phyloP scores from a whole-genome alignment of 2,113 vertebrate species.

The Erpornis zantholeuca region DNA sequence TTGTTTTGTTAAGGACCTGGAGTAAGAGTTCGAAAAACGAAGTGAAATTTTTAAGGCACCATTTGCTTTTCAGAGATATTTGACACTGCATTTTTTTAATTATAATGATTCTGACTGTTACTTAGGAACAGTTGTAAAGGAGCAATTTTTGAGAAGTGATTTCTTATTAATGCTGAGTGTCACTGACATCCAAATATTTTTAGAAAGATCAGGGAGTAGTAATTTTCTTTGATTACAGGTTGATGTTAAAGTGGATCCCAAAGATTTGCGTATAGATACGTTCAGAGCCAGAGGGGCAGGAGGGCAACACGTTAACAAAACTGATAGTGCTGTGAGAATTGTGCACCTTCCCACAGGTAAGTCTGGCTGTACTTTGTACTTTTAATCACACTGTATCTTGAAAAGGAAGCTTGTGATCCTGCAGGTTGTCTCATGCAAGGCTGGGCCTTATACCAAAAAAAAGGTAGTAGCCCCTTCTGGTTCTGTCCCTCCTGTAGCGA shows the following conservation, averaged over 20 bases:
- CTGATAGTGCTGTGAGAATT: slow-evolving; percentile 90
- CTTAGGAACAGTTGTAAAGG: background rate
- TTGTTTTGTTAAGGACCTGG: background rate
- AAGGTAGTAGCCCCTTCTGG: background rate
- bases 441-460: background rate
- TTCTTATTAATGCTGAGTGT: background rate
- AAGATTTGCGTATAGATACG: slow-evolving; percentile 88
- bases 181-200: background rate
- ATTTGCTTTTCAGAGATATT: background rate
- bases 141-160: background rate
- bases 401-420: background rate
- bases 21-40: background rate
- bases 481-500: background rate
- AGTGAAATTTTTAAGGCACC: background rate
- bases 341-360: slow-evolving; percentile 92
- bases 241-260: slow-evolving; percentile 83
- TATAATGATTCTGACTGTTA: background rate
- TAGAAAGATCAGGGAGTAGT: background rate
- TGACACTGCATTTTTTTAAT: background rate
- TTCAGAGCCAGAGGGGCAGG: slow-evolving; percentile 90
- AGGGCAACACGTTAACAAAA: slow-evolving; percentile 93
- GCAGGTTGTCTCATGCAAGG: background rate
- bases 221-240: slow-evolving; percentile 70
- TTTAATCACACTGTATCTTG: background rate
- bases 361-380: background rate